These are phyloP conservation scores for Dendrophyllia cribrosa DNA, from an alignment of 64 coral and sea anemone genomes.

Conservation along the genomic window DNA sequence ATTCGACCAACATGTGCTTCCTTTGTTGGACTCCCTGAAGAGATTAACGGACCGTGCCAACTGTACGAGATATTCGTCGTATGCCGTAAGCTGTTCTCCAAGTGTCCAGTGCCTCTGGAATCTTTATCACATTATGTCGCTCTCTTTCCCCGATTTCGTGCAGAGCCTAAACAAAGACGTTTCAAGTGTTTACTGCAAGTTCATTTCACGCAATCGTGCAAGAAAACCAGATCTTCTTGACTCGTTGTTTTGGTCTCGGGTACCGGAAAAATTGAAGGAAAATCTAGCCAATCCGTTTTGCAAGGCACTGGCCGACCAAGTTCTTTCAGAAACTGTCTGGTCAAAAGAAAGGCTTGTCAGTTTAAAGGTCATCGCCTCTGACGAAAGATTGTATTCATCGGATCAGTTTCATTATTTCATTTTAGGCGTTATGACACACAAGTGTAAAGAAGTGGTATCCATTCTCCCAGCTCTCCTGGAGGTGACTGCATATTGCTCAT, in stretches of 20 bases:
- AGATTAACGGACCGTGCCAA: not conserved
- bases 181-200: not conserved
- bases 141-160: not conserved
- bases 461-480: not conserved
- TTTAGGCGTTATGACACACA: not conserved
- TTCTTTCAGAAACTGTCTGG: not conserved
- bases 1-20: not conserved
- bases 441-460: not conserved
- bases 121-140: not conserved
- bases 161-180: not conserved
- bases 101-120: conserved; percentile 45
- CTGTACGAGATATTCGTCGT: not conserved
- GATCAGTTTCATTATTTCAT: not conserved
- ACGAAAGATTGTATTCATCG: not conserved
- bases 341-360: not conserved
- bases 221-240: conserved; percentile 36
- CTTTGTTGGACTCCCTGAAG: not conserved
- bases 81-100: not conserved
- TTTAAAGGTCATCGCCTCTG: not conserved
- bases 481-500: not conserved
- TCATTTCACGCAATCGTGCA: not conserved
- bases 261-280: conserved; percentile 9
- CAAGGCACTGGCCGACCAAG: not conserved
- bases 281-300: conserved; percentile 35
- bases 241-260: conserved; percentile 2